Conservation (phyloP, 2,113 vertebrate species). For the Alethe diademata region DNA sequence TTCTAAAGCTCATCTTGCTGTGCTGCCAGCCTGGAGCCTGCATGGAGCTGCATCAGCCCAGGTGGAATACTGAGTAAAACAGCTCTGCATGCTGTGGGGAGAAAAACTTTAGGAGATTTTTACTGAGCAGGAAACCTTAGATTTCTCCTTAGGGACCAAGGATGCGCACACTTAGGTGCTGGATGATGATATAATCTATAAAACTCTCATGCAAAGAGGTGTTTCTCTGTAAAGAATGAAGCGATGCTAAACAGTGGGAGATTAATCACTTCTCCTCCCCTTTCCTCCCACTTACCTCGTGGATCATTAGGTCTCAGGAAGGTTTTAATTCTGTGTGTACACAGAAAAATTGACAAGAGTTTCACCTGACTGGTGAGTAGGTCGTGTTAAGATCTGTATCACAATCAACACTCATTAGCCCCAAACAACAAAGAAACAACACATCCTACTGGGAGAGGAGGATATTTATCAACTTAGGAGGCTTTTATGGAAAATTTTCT, state of each 20-base stretch:
- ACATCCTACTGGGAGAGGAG: neutral
- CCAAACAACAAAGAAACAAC: neutral
- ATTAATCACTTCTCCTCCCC: slow-evolving; percentile 27
- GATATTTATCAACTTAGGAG: neutral
- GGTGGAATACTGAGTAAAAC: neutral
- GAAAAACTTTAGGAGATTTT: neutral
- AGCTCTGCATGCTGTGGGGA: neutral
- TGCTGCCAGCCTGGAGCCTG: neutral
- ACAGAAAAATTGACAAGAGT: neutral
- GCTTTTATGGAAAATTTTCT: neutral
- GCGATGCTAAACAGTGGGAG: slow-evolving; percentile 7
- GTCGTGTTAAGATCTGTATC: neutral
- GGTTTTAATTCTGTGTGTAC: slow-evolving; percentile 15
- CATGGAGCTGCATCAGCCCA: neutral
- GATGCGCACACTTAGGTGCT: neutral
- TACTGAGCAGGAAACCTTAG: neutral
- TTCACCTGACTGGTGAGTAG: slow-evolving; percentile 13
- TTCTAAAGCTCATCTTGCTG: neutral
- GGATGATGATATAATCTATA: slow-evolving; percentile 34
- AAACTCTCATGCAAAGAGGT: neutral
- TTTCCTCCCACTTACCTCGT: slow-evolving; percentile 12
- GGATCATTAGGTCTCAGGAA: slow-evolving; percentile 45
- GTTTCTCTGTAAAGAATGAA: slow-evolving; percentile 32
- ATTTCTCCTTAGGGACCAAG: neutral
- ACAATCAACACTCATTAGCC: neutral